These are phyloP conservation scores for Pyralis farinalis DNA, from an alignment of 2,888 invertebrate species.

Conservation along the genomic window DNA sequence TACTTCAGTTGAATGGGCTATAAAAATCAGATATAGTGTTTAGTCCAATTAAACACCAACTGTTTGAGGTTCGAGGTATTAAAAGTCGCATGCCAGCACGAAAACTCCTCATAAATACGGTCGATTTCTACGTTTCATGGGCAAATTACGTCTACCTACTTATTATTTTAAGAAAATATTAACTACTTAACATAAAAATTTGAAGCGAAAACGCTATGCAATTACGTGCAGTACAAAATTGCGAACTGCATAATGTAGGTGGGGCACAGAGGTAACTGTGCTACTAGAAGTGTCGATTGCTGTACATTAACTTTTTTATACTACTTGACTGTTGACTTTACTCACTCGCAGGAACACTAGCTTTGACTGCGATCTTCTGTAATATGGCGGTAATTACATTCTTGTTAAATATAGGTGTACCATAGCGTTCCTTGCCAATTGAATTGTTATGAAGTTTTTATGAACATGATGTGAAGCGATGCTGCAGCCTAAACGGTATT, in stretches of 20 bases:
- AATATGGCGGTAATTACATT: too few relatives aligned
- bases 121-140: slow-evolving; percentile 34
- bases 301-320: too few relatives aligned
- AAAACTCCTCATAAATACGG: slow-evolving; percentile 34
- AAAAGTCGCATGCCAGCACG: slow-evolving; percentile 20
- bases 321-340: too few relatives aligned
- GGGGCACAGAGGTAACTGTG: slow-evolving; percentile 13
- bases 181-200: slow-evolving; percentile 62
- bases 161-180: slow-evolving; percentile 65
- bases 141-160: slow-evolving; percentile 49
- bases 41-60: neutral
- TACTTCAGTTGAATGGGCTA: neutral
- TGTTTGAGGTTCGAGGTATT: neutral
- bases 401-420: too few relatives aligned
- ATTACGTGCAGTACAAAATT: slow-evolving; percentile 61
- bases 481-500: too few relatives aligned
- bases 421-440: too few relatives aligned
- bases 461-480: too few relatives aligned
- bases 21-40: neutral
- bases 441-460: too few relatives aligned
- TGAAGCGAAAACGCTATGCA: slow-evolving; percentile 54
- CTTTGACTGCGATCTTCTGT: too few relatives aligned
- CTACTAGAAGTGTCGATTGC: slow-evolving; percentile 33
- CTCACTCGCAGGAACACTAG: too few relatives aligned
- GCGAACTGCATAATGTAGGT: slow-evolving; percentile 47